phyloP scores from a whole-genome alignment of 2,113 vertebrate genomes.

The Rafetus swinhoei region DNA sequence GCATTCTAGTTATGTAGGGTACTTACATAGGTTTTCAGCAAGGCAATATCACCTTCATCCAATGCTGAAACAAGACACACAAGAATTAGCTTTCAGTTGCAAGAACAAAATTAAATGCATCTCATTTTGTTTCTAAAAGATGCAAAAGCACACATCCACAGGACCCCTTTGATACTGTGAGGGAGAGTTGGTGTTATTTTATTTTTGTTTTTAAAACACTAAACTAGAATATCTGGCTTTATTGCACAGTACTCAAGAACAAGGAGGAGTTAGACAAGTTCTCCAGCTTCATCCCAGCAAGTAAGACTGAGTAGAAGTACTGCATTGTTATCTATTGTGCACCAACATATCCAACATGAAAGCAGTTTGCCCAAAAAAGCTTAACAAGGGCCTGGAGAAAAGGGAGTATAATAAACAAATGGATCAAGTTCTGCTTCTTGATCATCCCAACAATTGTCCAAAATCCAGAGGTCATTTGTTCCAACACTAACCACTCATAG shows the following conservation, averaged over 20 bases:
- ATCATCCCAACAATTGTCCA: neutral
- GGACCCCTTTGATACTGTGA: neutral
- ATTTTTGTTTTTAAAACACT: neutral
- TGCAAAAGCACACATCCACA: neutral
- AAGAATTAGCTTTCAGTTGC: slow-evolving; percentile 22
- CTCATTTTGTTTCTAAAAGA: neutral
- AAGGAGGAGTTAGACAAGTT: neutral
- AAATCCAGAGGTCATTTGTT: neutral
- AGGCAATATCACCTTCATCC: slow-evolving; percentile 98
- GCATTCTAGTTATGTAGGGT: neutral
- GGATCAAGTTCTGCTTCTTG: neutral
- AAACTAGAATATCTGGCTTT: neutral
- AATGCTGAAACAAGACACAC: slow-evolving; percentile 84
- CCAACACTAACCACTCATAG: neutral
- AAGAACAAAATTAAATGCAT: slow-evolving; percentile 17
- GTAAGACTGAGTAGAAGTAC: neutral
- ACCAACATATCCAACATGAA: neutral
- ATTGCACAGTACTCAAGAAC: neutral
- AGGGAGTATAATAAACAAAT: neutral
- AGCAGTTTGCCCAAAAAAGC: neutral
- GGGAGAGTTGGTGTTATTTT: neutral
- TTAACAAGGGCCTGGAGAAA: neutral
- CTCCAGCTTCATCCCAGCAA: neutral
- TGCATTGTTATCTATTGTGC: neutral
- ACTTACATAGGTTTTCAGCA: slow-evolving; percentile 98